Percentiles rank a stretch among this genome's conserved stretches.
Conservation (phyloP, 2,888 invertebrate genomes). For the Monochamus alternatus region DNA sequence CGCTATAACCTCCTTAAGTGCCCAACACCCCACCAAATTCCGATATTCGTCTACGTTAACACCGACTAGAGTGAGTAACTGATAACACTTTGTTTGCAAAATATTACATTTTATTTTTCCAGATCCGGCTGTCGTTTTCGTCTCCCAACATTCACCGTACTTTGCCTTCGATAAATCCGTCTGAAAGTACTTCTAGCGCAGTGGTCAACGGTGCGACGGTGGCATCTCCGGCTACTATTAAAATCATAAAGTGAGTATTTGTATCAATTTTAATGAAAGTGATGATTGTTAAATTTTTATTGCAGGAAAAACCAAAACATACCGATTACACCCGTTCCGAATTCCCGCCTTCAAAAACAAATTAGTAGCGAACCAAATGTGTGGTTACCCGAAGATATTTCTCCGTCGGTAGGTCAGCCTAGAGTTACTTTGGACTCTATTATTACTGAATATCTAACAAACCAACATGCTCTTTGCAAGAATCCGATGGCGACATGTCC, state of each 20-base stretch:
- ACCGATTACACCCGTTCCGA: constrained; percentile 57
- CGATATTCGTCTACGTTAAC: constrained; percentile 72
- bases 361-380: constrained; percentile 67
- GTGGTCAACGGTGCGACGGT: constrained; percentile 47
- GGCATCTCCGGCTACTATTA: constrained; percentile 53
- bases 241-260: constrained; percentile 59
- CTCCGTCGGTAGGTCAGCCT: constrained; percentile 63
- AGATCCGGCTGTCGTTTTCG: constrained; percentile 58
- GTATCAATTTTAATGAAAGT: neutral
- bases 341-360: constrained; percentile 72
- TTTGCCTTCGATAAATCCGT: constrained; percentile 37
- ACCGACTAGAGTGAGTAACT: constrained; percentile 70
- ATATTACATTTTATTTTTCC: constrained; percentile 32
- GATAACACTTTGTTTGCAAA: neutral
- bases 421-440: constrained; percentile 89
- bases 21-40: constrained; percentile 69
- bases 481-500: constrained; percentile 99
- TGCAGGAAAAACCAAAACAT: constrained; percentile 50
- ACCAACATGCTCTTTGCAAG: constrained; percentile 98
- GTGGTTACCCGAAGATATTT: constrained; percentile 57
- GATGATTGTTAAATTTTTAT: neutral
- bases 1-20: constrained; percentile 70
- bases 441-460: constrained; percentile 95
- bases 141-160: constrained; percentile 49
- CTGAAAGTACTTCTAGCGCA: constrained; percentile 30